A percentile compares a stretch with the other conserved stretches of the same genome.
These are phyloP conservation scores for Trypoxylus dichotomus DNA, from an alignment of 1,140 invertebrate genomes.

Conservation along the genomic window DNA sequence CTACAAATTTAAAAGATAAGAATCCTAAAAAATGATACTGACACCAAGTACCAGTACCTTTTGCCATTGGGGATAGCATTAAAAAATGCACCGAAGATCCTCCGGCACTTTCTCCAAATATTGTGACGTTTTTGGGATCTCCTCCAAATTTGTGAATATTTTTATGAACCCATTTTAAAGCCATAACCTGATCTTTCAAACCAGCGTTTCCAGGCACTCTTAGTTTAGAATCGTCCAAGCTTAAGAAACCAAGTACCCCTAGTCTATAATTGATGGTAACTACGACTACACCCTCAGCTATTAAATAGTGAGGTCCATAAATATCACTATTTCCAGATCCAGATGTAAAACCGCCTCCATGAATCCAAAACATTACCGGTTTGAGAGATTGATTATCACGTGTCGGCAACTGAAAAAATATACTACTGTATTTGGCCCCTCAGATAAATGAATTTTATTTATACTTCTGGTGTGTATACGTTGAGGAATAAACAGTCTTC, in stretches of 20 bases:
- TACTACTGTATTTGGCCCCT: neutral
- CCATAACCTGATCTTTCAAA: conserved; percentile 64
- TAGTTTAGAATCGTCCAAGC: conserved; percentile 50
- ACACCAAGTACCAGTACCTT: conserved; percentile 14
- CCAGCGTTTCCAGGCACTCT: conserved; percentile 63
- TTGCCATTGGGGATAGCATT: conserved; percentile 39
- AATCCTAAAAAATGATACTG: neutral
- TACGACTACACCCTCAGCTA: conserved; percentile 60
- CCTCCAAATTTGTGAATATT: conserved; percentile 60
- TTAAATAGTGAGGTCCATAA: conserved; percentile 64
- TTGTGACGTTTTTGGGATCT: conserved; percentile 51
- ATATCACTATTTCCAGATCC: conserved; percentile 60
- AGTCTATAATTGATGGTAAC: conserved; percentile 58
- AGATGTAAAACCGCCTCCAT: conserved; percentile 63
- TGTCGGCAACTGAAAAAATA: neutral
- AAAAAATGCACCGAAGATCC: conserved; percentile 48
- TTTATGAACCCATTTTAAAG: conserved; percentile 61
- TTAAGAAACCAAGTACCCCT: conserved; percentile 53
- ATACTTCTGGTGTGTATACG: conserved; percentile 61
- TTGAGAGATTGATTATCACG: conserved; percentile 34
- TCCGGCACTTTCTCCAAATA: conserved; percentile 60
- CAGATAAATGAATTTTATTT: neutral
- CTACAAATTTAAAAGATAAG: neutral
- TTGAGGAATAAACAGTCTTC: conserved; percentile 78
- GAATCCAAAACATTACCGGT: conserved; percentile 69